Evolutionary conservation across 1,140 invertebrate species (phyloP), one percentile per base, ranked within the genome.

Genomic region (Propsilocerus akamusi): DNA sequence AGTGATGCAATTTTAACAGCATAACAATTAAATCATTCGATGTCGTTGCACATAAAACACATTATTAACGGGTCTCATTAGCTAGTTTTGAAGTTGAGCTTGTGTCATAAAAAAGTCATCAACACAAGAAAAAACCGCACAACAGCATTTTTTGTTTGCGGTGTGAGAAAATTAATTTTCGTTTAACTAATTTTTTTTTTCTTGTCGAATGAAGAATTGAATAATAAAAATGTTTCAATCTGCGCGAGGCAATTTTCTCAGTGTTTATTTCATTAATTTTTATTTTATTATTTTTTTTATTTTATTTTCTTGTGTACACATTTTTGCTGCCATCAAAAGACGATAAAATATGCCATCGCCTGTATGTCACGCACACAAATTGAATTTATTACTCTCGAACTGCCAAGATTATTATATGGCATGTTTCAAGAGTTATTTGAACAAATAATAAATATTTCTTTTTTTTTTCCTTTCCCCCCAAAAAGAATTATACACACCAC

Each of bases 351-450:
- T 41, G 34, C 34, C 34, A 41, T 41, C 34, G 34, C 34, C 22
- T 41, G 22, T 41, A 41, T 41, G 34, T 41, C 34, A 41, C 34
- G 34, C 34, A 41, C 34, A 41, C 34, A 41, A 41, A 41, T 41
- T 41, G 34, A 41, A 41, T 41, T 41, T 41, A 41, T 41, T 41
- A 41, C 34, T n/a, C n/a, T n/a, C 34, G 34, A 41, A 41, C 17
- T 41, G 34, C 34, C 22, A 41, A 41, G 34, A 41, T 41, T 41
- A 41, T 41, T 41, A 41, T 41, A 41, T 41, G 34, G 34, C 34
- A 41, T 41, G 34, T 41, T 41, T 41, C 34, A 41, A 41, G 34
- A 41, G 34, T 41, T 41, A 41, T 41, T 41, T 41, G 34, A 41
- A 17, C 34, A 41, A 41, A 41, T 41, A 41, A 41, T 41, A 41